Base-by-base conservation (phyloP, 2,797 vertebrate species). In the Linurgus olivaceus region DNA sequence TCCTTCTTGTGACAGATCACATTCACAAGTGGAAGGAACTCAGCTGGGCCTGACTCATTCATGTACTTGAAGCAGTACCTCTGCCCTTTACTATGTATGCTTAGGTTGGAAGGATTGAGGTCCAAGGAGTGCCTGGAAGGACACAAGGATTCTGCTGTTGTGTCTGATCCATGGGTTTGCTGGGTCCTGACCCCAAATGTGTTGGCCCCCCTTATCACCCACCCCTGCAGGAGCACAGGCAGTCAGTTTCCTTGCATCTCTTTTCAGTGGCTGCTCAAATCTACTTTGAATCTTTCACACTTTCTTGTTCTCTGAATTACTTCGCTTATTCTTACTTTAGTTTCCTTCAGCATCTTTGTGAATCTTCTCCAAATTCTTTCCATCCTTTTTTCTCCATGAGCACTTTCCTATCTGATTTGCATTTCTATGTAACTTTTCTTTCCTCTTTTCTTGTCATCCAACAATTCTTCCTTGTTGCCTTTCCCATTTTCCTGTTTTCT, bases 211-310 rank as follows among this genome's bases (percentile, higher is more conserved):
- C 23, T 82, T 24, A 38, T 18, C 21, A 40, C 13, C 3, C 5
- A 31, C 11, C 7, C 33, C 21, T 50, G 17, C 4, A 7, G 17
- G 21, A 70, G 21, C 2, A 3, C 10, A n/a, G 13, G 4, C 1
- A 35, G 17, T 9, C 23, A 1, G 47, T 28, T 90, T 59, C 26
- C 9, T 19, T 40, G 9, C 2, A 0, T 50, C 13, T 68, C 18
- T 66, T 80, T 74, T 38, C 73, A 66, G 21, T 35, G 40, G 7
- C 54, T 65, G 7, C 8, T 92, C 20, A 35, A 45, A 35, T 17
- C 44, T 3, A 0, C 18, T 58, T 15, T 55, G 47, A 66, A 11
- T 63, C 87, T 54, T 74, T 62, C 24, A 24, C 29, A 29, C 7
- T 74, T 61, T 62, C 23, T 67, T 75, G 5, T 31, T 81, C 59